Evolutionary conservation across 2,888 invertebrate species (phyloP).

Genomic region (Endotricha flammealis): DNA sequence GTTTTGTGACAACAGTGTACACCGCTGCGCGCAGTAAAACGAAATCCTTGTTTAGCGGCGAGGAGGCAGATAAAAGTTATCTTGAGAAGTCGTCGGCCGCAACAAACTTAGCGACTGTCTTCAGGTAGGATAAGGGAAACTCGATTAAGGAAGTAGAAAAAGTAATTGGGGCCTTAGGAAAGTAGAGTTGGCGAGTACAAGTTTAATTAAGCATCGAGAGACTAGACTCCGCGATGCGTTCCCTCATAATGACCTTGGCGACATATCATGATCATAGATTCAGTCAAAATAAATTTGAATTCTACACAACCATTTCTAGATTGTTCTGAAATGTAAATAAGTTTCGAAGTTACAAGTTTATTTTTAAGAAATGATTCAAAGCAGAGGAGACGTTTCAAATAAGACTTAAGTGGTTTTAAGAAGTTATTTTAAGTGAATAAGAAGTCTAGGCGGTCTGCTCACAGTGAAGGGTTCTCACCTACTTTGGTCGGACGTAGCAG

Average conservation of each 20-base stretch:
- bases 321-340: conserved; percentile 3
- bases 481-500: conserved; percentile 10
- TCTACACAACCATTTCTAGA: too few species aligned
- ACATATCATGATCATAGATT: too few species aligned
- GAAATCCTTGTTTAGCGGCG: conserved; percentile 52
- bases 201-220: conserved; percentile 36
- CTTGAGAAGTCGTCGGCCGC: conserved; percentile 49
- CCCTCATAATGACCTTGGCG: conserved; percentile 3
- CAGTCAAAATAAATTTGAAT: too few species aligned
- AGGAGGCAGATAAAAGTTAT: conserved; percentile 55
- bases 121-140: conserved; percentile 62
- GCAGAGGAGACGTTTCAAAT: conserved; percentile 8
- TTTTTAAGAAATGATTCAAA: conserved; percentile 2
- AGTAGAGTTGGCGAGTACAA: conserved; percentile 37
- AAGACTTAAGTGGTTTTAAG: conserved; percentile 20
- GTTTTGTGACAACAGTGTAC: conserved; percentile 42
- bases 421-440: conserved; percentile 35
- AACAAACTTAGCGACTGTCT: conserved; percentile 62
- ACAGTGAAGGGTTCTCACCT: conserved; percentile 25
- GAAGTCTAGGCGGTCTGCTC: conserved; percentile 24
- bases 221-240: conserved; percentile 1
- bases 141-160: conserved; percentile 62
- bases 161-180: conserved; percentile 48
- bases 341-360: not conserved
- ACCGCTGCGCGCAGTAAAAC: conserved; percentile 41